phyloP scores from a whole-genome alignment of 2,888 invertebrate genomes.

The Xylota sylvarum region DNA sequence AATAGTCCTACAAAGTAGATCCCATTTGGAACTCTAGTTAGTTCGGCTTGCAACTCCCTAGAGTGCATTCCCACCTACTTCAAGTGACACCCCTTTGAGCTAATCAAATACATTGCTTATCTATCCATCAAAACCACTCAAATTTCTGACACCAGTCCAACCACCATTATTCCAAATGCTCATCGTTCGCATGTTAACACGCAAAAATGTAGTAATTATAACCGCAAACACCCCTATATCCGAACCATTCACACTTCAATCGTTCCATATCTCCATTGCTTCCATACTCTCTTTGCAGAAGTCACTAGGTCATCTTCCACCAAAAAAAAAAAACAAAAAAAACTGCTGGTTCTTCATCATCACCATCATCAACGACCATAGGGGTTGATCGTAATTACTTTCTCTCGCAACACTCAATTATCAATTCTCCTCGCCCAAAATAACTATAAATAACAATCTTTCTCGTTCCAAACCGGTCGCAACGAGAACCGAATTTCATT shows the following conservation, averaged over 20 bases:
- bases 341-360: constrained; percentile 42
- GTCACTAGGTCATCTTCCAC: constrained; percentile 35
- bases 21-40: too few relatives aligned
- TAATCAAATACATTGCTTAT: too few relatives aligned
- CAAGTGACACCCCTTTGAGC: too few relatives aligned
- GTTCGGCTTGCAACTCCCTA: too few relatives aligned
- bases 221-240: constrained; percentile 23
- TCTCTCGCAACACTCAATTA: background rate
- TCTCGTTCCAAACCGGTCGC: background rate
- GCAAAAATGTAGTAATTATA: background rate
- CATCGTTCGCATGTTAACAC: background rate
- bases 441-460: constrained; percentile 9
- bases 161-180: too few relatives aligned
- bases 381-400: constrained; percentile 10
- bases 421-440: background rate
- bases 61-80: too few relatives aligned
- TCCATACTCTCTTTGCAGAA: constrained; percentile 28
- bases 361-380: background rate
- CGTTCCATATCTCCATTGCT: background rate
- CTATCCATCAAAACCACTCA: too few relatives aligned
- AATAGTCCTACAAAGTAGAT: too few relatives aligned
- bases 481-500: background rate
- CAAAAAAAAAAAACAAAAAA: background rate
- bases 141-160: too few relatives aligned
- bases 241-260: background rate